Evolutionary conservation across 35 echinoderm and acorn worm genomes (phyloP).

Genomic region (Apostichopus japonicus): DNA sequence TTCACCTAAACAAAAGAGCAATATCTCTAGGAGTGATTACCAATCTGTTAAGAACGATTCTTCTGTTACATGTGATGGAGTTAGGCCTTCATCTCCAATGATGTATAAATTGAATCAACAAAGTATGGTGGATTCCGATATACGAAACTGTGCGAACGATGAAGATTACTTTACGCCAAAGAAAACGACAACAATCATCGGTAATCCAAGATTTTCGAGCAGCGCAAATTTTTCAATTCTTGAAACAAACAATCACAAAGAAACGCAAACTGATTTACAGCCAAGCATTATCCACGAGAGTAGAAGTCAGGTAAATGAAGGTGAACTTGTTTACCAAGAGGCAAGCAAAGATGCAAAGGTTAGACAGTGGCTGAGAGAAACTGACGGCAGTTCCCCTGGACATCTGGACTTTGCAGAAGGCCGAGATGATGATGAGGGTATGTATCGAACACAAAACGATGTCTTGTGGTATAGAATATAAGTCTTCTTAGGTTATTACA

Average conservation of each 20-base stretch:
- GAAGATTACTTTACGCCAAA: neutral
- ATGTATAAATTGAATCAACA: neutral
- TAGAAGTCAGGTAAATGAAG: neutral
- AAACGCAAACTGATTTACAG: neutral
- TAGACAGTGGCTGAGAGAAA: neutral
- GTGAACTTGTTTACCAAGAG: neutral
- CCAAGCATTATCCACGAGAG: neutral
- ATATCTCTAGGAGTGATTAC: neutral
- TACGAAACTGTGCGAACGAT: neutral
- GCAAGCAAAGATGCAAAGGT: neutral
- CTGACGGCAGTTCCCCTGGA: neutral
- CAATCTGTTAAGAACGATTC: neutral
- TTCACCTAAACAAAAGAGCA: neutral
- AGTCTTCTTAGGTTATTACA: too few relatives aligned
- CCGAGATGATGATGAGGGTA: neutral
- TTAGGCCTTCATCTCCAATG: neutral
- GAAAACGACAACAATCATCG: too few relatives aligned
- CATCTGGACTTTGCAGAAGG: neutral
- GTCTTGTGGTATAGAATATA: too few relatives aligned
- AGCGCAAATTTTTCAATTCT: neutral
- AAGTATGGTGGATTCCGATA: neutral
- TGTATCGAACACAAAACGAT: neutral
- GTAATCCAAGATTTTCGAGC: neutral
- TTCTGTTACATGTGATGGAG: neutral
- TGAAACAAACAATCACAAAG: neutral